phyloP scores from a whole-genome alignment of 2,113 vertebrate genomes.

The Polyodon spathula region DNA sequence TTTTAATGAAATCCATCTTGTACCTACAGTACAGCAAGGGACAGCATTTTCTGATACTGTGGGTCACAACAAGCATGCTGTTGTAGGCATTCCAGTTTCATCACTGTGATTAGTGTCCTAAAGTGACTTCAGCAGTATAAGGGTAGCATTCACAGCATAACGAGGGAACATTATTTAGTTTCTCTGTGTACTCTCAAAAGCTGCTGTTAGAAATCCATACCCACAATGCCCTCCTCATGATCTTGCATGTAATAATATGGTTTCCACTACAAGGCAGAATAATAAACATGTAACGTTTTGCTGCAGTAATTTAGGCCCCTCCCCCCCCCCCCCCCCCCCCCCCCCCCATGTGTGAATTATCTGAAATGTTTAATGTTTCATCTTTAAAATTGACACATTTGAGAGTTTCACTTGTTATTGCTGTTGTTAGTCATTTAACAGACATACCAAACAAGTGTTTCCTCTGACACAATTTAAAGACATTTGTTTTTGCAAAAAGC shows the following conservation, averaged over 20 bases:
- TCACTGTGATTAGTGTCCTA: constrained; percentile 34
- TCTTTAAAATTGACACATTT: no score
- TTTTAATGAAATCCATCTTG: background rate
- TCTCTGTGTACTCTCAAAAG: constrained; percentile 39
- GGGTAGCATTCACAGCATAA: constrained; percentile 49
- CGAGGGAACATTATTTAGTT: constrained; percentile 45
- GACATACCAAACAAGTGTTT: no score
- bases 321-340: no score
- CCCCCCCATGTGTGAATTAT: no score
- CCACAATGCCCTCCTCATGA: background rate
- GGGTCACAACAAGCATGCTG: background rate
- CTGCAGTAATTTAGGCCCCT: no score
- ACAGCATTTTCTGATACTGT: background rate
- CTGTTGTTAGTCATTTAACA: no score
- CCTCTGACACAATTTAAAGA: no score
- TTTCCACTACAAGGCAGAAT: background rate
- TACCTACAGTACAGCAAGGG: no score
- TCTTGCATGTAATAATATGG: background rate
- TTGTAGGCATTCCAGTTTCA: background rate
- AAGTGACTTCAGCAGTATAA: constrained; percentile 54
- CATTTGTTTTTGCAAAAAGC: no score
- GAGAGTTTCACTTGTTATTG: no score
- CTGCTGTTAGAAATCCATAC: background rate
- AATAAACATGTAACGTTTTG: no score
- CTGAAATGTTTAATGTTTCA: no score